Base-by-base conservation (phyloP, 92 coral and sea anemone genomes). In the Zoanthus solanderi region DNA sequence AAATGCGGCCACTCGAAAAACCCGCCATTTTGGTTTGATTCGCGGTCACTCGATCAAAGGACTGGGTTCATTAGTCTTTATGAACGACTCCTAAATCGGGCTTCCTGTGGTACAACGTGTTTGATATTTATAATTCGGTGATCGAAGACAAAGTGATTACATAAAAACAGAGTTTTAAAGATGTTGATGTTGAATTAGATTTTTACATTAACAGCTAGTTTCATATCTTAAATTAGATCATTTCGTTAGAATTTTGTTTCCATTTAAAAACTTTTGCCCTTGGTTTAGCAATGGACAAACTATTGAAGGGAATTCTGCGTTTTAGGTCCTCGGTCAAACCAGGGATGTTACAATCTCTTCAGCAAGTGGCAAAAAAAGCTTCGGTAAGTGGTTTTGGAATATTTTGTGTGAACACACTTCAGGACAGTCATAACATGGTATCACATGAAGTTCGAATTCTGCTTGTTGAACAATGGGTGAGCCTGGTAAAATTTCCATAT, bases 1-100 rank as follows among this genome's bases (percentile, higher is more conserved):
- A 91, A 76, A 95, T 93, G 50, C 83, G 88, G 31, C 96, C 98
- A 47, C 96, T 95, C 66, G 98, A 95, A 95, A 95, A 89, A 46
- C 98, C 98, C 96, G 98, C 98, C 98, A 95, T 95, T 34, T 87
- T 91, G 87, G 32, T 29, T 68, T 65, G 31, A 8, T 12, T 4
- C 34, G 6, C 9, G 5, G 6, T 4, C 42, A 52, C 85, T 73
- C 85, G 30, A 29, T 5, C 54, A 17, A 42, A n/a, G 82, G 82
- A 54, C 80, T 52, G 63, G 63, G 34, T 12, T 34, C 23, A 47
- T 2, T 23, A 14, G 2, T 23, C 23, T 23, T 23, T 23, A 23
- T 23, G 23, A 23, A 23, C 23, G 23, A 23, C 23, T 23, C 23
- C 23, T 23, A 23, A 23, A 23, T 23, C 23, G 23, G 23, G 23